Conservation (phyloP, 2,113 vertebrate genomes). For the Candoia aspera region DNA sequence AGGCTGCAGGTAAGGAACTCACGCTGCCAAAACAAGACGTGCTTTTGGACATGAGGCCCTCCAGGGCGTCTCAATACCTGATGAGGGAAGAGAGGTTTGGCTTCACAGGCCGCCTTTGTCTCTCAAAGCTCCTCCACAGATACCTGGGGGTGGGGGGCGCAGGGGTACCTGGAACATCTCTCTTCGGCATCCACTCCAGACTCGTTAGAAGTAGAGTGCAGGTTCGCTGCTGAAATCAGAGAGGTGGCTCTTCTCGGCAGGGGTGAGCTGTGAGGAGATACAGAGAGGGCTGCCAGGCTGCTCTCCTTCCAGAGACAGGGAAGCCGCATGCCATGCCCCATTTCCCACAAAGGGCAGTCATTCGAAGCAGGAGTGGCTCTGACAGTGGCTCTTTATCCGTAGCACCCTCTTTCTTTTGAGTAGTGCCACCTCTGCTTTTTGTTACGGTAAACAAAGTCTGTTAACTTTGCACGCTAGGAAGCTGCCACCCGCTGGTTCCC, state of each 20-base stretch:
- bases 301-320: accelerated
- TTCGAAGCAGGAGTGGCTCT: not conserved
- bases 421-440: too few relatives aligned
- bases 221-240: constrained; percentile 95
- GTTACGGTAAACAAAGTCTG: not conserved
- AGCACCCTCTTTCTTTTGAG: not conserved
- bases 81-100: not conserved
- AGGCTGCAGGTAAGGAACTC: constrained; percentile 58
- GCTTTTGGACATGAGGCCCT: constrained; percentile 48
- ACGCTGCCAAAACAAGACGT: constrained; percentile 18
- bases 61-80: not conserved
- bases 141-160: accelerated
- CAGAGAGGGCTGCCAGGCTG: constrained; percentile 11
- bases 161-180: constrained; percentile 16
- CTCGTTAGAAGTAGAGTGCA: constrained; percentile 88
- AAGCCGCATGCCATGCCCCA: accelerated
- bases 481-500: not conserved
- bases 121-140: not conserved
- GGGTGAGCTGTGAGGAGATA: constrained; percentile 82
- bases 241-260: constrained; percentile 84
- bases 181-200: constrained; percentile 40
- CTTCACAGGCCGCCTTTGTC: too few relatives aligned
- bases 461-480: not conserved
- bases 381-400: not conserved
- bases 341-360: accelerated